A percentile compares a stretch with the other conserved stretches of the same genome.
Conservation (phyloP, 37 sponge, comb jelly and placozoan species). For the Chondrilla cf. caribensis region DNA sequence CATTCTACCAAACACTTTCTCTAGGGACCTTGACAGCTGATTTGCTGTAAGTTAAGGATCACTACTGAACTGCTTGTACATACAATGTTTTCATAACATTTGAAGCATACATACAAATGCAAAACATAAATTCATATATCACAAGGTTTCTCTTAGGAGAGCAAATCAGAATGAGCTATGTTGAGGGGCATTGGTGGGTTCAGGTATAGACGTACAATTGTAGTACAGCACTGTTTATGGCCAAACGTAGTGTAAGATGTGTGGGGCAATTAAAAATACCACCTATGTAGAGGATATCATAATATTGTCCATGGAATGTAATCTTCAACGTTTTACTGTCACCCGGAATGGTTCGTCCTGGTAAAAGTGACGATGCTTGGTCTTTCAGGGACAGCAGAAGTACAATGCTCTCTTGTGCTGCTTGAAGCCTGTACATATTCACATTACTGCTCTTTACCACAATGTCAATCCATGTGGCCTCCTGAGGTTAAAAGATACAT, state of each 20-base stretch:
- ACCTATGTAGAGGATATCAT: slow-evolving; percentile 1
- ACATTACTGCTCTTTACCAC: not conserved
- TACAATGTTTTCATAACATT: no score
- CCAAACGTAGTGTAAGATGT: not conserved
- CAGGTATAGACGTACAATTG: no score
- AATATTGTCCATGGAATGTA: slow-evolving; percentile 1
- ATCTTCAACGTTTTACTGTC: not conserved
- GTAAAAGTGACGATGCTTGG: not conserved
- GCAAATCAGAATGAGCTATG: no score
- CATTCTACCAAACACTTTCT: not conserved
- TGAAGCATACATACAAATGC: no score
- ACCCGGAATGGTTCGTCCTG: not conserved
- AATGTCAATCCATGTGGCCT: not conserved
- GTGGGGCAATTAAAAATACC: not conserved
- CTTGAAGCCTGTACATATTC: not conserved
- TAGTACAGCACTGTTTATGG: not conserved
- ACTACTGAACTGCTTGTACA: not conserved
- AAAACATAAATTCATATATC: no score
- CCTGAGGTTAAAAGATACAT: not conserved
- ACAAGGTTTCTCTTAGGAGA: no score
- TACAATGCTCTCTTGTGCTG: slow-evolving; percentile 11
- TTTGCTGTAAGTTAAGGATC: not conserved
- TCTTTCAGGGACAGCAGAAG: not conserved
- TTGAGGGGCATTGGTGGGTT: no score
- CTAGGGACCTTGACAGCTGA: not conserved